Evolutionary conservation across 2,113 vertebrate species (phyloP).

Genomic region (Mesocricetus auratus): DNA sequence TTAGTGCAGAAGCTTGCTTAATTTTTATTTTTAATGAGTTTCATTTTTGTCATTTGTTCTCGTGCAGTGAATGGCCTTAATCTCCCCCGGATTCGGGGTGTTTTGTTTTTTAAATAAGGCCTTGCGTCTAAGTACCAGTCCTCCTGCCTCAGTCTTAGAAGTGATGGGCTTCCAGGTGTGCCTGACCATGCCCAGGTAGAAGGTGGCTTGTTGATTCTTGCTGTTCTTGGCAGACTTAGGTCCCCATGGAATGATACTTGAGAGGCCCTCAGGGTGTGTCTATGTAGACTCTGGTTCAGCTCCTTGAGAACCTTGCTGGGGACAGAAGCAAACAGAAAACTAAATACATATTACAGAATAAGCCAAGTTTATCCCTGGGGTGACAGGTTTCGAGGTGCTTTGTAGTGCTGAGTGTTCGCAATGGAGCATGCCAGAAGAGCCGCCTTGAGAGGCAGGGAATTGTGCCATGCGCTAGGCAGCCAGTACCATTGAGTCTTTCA

Average conservation of each 20-base stretch:
- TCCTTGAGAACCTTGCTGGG: neutral
- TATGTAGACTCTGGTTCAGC: neutral
- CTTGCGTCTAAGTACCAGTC: neutral
- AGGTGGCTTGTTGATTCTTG: neutral
- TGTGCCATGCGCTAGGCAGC: neutral
- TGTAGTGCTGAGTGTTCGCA: neutral
- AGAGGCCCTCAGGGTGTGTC: neutral
- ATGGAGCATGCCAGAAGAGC: neutral
- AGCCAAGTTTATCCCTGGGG: neutral
- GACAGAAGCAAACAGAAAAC: neutral
- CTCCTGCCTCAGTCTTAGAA: neutral
- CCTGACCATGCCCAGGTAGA: neutral
- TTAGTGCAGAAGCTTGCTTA: neutral
- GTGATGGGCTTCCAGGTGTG: neutral
- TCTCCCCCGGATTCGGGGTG: neutral
- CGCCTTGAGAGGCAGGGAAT: neutral
- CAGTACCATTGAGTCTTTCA: neutral
- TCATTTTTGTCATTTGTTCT: neutral
- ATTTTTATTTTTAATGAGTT: neutral
- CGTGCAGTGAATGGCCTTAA: neutral
- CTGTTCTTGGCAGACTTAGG: neutral
- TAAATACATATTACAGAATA: too few species aligned
- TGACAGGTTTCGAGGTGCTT: rapidly evolving
- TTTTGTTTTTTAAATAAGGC: neutral
- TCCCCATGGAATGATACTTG: slow-evolving; percentile 41